phyloP scores from a whole-genome alignment of 2,113 vertebrate species.

The Leuciscus idus region DNA sequence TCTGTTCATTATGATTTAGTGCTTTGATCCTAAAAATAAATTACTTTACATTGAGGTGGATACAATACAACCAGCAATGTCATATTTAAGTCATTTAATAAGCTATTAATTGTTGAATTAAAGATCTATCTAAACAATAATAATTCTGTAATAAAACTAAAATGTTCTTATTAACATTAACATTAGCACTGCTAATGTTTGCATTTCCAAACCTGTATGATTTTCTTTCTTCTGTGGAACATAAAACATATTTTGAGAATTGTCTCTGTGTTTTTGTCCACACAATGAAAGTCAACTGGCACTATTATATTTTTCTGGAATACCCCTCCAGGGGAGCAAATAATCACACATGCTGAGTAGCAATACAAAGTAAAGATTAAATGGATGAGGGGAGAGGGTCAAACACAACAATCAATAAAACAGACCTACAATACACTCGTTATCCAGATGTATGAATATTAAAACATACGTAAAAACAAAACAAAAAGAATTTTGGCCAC shows the following conservation, averaged over 20 bases:
- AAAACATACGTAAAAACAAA: no score
- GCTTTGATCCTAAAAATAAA: not conserved
- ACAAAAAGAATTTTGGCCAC: no score
- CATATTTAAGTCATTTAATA: constrained; percentile 1
- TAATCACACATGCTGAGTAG: not conserved
- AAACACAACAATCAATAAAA: no score
- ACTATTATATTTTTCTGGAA: no score
- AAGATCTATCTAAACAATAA: not conserved
- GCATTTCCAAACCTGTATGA: not conserved
- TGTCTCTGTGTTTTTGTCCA: not conserved
- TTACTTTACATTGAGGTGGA: not conserved
- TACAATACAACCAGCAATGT: not conserved
- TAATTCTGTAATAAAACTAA: not conserved
- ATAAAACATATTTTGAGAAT: not conserved
- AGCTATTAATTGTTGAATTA: not conserved
- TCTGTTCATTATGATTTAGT: not conserved
- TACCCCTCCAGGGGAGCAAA: not conserved
- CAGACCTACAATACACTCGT: no score
- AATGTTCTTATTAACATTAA: not conserved
- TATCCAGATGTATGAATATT: no score
- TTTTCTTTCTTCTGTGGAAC: not conserved
- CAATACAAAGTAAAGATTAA: no score
- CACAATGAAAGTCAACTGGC: not conserved
- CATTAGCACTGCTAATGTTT: not conserved
- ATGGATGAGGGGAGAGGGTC: no score